These are phyloP conservation scores for Cyclargus thomasi DNA, from an alignment of 1,140 invertebrate species.

Conservation along the genomic window DNA sequence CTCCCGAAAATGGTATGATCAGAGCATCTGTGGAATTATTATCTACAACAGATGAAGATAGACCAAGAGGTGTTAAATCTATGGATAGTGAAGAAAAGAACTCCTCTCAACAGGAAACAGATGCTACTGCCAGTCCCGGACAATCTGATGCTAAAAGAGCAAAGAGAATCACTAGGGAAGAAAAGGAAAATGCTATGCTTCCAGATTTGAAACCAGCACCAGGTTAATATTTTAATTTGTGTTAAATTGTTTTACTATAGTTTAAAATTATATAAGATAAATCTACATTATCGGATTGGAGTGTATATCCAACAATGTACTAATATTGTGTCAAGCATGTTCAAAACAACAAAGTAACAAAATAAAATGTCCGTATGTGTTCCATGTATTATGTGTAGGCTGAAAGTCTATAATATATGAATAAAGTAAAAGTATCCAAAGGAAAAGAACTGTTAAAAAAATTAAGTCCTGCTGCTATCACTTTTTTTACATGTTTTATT, in stretches of 20 bases:
- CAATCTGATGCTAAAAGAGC: constrained; percentile 56
- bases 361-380: no score
- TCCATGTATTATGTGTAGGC: no score
- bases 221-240: constrained; percentile 40
- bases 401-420: no score
- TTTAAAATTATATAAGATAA: no score
- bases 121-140: constrained; percentile 56
- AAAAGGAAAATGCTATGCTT: constrained; percentile 84
- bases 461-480: no score
- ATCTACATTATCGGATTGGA: no score
- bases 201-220: constrained; percentile 87
- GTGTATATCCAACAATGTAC: no score
- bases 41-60: constrained; percentile 78
- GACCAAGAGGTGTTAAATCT: constrained; percentile 74
- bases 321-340: no score
- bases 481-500: no score
- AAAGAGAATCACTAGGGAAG: constrained; percentile 62
- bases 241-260: not conserved
- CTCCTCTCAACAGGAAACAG: constrained; percentile 25
- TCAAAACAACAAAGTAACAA: no score
- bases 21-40: constrained; percentile 83
- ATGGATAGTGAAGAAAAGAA: constrained; percentile 32
- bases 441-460: no score
- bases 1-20: constrained; percentile 79
- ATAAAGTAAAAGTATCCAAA: no score